A percentile compares a stretch with the other conserved stretches of the same genome.
phyloP scores from a whole-genome alignment of 2,797 vertebrate species.

The Parauchenoglanis punctatus region DNA sequence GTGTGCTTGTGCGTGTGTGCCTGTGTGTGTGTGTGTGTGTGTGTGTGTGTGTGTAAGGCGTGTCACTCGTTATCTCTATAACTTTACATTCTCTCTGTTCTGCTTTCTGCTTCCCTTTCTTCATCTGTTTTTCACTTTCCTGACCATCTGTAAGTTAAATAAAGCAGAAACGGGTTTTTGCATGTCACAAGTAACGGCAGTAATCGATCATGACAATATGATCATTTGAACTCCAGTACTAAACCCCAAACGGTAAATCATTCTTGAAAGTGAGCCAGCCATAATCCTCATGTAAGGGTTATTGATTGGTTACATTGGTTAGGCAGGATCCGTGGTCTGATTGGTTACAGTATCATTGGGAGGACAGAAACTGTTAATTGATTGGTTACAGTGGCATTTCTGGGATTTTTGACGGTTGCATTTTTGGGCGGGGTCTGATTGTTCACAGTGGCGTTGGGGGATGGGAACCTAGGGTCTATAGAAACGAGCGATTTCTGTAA shows the following conservation, averaged over 20 bases:
- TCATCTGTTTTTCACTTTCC: neutral
- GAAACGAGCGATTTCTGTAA: neutral
- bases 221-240: neutral
- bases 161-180: no score
- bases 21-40: neutral
- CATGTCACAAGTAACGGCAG: neutral
- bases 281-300: neutral
- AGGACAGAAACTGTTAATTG: neutral
- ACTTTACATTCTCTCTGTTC: neutral
- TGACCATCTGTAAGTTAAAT: neutral
- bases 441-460: neutral
- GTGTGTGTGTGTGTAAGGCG: neutral
- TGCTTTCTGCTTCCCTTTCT: neutral
- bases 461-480: neutral
- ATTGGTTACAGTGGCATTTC: neutral
- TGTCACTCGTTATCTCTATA: neutral
- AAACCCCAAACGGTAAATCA: neutral
- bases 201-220: neutral
- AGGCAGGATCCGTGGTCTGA: neutral
- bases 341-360: neutral
- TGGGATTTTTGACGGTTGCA: neutral
- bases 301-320: constrained; percentile 1
- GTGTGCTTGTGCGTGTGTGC: neutral
- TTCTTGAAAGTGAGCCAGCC: neutral
- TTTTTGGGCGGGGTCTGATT: neutral